Evolutionary conservation across 2,888 invertebrate species (phyloP).

Genomic region (Ophioninae sp.): DNA sequence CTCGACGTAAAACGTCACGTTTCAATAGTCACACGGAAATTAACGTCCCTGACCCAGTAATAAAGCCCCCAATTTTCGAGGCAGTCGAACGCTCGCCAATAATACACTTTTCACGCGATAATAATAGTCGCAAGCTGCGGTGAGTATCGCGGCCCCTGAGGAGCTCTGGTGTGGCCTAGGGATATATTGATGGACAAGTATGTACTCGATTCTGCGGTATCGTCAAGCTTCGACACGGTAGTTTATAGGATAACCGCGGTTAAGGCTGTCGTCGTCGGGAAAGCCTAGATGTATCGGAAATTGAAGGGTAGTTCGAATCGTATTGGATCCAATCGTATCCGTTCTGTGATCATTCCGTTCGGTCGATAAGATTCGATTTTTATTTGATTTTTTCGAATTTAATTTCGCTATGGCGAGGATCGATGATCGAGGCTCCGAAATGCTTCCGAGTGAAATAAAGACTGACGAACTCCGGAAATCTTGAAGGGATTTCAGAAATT

Average conservation of each 20-base stretch:
- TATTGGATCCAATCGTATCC: neutral
- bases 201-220: neutral
- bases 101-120: constrained; percentile 9
- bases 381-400: neutral
- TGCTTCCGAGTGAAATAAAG: neutral
- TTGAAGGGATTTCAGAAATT: neutral
- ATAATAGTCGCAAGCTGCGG: neutral
- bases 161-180: neutral
- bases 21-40: constrained; percentile 21
- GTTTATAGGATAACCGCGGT: neutral
- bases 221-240: neutral
- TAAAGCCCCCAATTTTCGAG: constrained; percentile 12
- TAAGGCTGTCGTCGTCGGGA: neutral
- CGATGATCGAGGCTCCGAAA: neutral
- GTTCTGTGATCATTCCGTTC: neutral
- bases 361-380: neutral
- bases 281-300: neutral
- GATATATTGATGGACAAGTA: neutral
- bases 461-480: neutral
- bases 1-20: constrained; percentile 32
- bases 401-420: neutral
- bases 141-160: neutral
- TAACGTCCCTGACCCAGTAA: constrained; percentile 39
- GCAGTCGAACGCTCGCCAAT: neutral
- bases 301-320: neutral